phyloP scores from a whole-genome alignment of 2,113 vertebrate genomes.

The Lagenorhynchus albirostris region DNA sequence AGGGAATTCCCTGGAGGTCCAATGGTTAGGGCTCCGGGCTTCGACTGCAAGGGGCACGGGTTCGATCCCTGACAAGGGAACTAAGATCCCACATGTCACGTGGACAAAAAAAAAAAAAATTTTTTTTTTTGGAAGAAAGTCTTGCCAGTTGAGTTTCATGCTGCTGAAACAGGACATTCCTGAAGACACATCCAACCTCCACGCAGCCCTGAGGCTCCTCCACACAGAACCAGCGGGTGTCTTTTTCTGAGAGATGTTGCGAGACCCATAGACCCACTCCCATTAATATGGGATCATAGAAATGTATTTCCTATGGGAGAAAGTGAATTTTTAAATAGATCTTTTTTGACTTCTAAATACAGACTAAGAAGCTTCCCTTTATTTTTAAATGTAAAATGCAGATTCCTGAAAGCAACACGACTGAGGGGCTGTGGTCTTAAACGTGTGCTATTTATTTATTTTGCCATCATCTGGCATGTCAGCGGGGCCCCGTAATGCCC shows the following conservation, averaged over 20 bases:
- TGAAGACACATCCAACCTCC: not conserved
- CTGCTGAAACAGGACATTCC: not conserved
- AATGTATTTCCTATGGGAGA: not conserved
- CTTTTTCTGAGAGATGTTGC: not conserved
- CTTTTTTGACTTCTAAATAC: not conserved
- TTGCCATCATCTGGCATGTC: conserved; percentile 86
- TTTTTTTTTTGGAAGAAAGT: not conserved
- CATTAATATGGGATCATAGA: not conserved
- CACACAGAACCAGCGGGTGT: not conserved
- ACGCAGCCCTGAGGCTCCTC: not conserved
- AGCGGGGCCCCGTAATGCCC: conserved; percentile 87
- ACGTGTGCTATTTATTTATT: conserved; percentile 90
- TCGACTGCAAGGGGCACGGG: too few species aligned
- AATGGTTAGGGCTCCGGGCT: too few species aligned
- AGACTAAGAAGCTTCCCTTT: not conserved
- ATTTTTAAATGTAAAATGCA: conserved; percentile 68
- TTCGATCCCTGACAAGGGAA: too few species aligned
- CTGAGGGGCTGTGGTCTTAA: conserved; percentile 79
- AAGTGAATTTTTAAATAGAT: not conserved
- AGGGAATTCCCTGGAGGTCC: too few species aligned
- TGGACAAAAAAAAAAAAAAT: too few species aligned
- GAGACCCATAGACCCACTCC: not conserved
- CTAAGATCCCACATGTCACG: too few species aligned
- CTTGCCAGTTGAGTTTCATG: not conserved
- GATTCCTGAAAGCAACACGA: conserved; percentile 77